Percentiles rank a stretch among this genome's conserved stretches.
Conservation (phyloP, 2,113 vertebrate genomes). For the Dissostichus mawsoni region DNA sequence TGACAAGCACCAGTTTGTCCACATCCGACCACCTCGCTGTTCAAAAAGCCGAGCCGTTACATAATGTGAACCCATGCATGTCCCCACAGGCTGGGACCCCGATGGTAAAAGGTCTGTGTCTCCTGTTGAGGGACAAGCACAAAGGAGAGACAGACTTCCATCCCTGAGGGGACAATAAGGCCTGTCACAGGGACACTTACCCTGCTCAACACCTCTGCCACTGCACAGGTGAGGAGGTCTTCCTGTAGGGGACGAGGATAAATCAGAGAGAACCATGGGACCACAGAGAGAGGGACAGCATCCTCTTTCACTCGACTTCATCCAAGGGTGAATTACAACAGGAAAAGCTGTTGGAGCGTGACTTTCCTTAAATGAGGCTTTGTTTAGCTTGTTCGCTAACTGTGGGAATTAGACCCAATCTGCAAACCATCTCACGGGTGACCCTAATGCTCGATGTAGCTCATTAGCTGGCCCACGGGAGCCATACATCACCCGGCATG, state of each 20-base stretch:
- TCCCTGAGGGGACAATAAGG: slow-evolving; percentile 68
- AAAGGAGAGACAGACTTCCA: slow-evolving; percentile 55
- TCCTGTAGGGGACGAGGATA: slow-evolving; percentile 42
- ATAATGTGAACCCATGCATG: slow-evolving; percentile 42
- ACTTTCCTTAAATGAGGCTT: slow-evolving; percentile 34
- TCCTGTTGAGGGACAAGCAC: slow-evolving; percentile 65
- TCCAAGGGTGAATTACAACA: slow-evolving; percentile 41
- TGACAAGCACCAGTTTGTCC: slow-evolving; percentile 60
- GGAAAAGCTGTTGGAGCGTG: slow-evolving; percentile 49
- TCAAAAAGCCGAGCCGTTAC: slow-evolving; percentile 50
- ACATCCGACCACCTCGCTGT: slow-evolving; percentile 66
- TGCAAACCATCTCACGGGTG: slow-evolving; percentile 43
- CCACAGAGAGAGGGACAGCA: slow-evolving; percentile 35
- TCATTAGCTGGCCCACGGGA: slow-evolving; percentile 55
- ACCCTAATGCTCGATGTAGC: slow-evolving; percentile 25
- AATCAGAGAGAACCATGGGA: slow-evolving; percentile 41
- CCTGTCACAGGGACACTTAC: slow-evolving; percentile 67
- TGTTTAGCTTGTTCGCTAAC: slow-evolving; percentile 38
- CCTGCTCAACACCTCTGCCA: slow-evolving; percentile 59
- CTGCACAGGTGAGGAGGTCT: slow-evolving; percentile 54
- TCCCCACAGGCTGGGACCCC: slow-evolving; percentile 56
- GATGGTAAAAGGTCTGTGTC: slow-evolving; percentile 51
- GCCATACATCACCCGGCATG: slow-evolving; percentile 58
- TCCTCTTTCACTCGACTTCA: slow-evolving; percentile 49
- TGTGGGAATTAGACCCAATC: slow-evolving; percentile 43